These are phyloP conservation scores for Garra rufa DNA, from an alignment of 2,113 vertebrate species.

Conservation along the genomic window DNA sequence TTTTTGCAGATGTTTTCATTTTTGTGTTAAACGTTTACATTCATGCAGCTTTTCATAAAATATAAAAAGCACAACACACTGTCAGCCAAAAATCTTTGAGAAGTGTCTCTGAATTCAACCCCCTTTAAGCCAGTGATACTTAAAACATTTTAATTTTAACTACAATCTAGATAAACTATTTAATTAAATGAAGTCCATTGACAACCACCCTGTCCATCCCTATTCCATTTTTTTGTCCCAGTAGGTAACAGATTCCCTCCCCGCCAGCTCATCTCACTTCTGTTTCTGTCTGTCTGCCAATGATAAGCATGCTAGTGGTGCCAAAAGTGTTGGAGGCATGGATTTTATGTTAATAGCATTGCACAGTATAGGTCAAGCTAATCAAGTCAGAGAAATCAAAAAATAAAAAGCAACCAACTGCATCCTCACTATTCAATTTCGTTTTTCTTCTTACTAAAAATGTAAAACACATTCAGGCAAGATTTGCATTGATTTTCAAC, in stretches of 20 bases:
- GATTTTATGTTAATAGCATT: neutral
- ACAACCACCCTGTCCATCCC: neutral
- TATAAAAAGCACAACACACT: neutral
- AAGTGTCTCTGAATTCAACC: neutral
- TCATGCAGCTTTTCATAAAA: no score
- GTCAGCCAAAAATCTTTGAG: neutral
- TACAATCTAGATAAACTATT: neutral
- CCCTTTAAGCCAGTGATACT: neutral
- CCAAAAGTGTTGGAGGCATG: neutral
- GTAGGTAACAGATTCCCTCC: neutral
- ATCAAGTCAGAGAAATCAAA: conserved; percentile 7
- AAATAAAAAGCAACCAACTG: neutral
- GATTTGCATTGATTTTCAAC: neutral
- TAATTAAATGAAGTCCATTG: neutral
- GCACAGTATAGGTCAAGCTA: neutral
- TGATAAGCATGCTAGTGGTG: neutral
- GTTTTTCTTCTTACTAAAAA: neutral
- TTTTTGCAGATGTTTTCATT: no score
- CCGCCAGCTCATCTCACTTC: neutral
- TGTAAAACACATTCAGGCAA: neutral
- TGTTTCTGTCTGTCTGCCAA: conserved; percentile 12
- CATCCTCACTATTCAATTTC: neutral
- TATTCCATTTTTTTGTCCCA: neutral
- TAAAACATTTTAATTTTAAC: neutral
- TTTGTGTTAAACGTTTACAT: no score